These are phyloP conservation scores for Myoxocephalus aenaeus DNA, from an alignment of 2,797 vertebrate genomes.

Conservation along the genomic window DNA sequence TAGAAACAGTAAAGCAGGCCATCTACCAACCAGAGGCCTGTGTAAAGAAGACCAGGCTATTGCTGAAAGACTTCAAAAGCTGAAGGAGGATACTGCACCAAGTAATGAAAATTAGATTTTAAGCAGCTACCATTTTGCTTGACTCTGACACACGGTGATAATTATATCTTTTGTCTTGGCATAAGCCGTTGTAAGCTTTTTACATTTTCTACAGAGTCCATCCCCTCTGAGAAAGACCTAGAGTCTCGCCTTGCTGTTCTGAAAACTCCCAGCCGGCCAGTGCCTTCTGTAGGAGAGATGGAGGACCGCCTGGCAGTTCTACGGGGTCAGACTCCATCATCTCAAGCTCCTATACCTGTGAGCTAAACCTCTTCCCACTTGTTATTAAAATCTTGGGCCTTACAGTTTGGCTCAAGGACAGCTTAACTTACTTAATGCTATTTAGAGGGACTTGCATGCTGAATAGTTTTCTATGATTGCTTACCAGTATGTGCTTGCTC, in stretches of 20 bases:
- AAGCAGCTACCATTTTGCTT: slow-evolving; percentile 1
- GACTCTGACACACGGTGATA: background rate
- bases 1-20: slow-evolving; percentile 50
- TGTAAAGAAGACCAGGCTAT: slow-evolving; percentile 91
- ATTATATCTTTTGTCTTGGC: background rate
- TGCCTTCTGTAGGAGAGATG: slow-evolving; percentile 89
- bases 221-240: slow-evolving; percentile 91
- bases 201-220: slow-evolving; percentile 81
- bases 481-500: slow-evolving; percentile 28
- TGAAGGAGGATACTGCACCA: slow-evolving; percentile 90
- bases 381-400: background rate
- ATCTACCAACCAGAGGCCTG: slow-evolving; percentile 75
- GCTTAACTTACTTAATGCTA: background rate
- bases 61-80: slow-evolving; percentile 90
- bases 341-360: slow-evolving; percentile 85
- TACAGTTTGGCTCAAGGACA: background rate
- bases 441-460: background rate
- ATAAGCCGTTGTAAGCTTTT: slow-evolving; percentile 11
- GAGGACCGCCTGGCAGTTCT: slow-evolving; percentile 90
- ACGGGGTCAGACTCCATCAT: slow-evolving; percentile 84
- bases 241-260: slow-evolving; percentile 92
- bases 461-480: background rate
- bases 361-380: slow-evolving; percentile 37
- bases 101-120: slow-evolving; percentile 78
- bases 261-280: slow-evolving; percentile 79